Conservation (phyloP, 1,140 invertebrate genomes). For the Zaprionus camerounensis region DNA sequence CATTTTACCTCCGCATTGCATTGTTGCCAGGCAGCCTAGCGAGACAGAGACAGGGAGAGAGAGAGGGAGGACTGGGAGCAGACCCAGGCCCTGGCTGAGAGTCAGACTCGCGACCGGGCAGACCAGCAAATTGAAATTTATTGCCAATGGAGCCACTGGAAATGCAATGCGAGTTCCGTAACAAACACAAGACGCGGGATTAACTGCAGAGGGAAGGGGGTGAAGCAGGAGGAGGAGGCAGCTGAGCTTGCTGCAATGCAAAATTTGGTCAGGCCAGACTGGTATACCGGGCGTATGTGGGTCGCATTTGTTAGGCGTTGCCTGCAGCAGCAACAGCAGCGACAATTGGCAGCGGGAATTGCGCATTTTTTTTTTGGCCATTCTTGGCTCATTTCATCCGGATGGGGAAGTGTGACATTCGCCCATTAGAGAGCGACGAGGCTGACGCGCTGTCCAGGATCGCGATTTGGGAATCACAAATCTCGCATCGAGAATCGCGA, state of each 20-base stretch:
- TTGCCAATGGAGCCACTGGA: conserved; percentile 77
- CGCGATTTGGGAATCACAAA: conserved; percentile 42
- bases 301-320: conserved; percentile 70
- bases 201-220: background rate
- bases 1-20: conserved; percentile 80
- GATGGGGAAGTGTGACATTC: conserved; percentile 70
- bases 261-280: conserved; percentile 73
- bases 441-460: conserved; percentile 6
- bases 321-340: conserved; percentile 22
- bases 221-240: conserved; percentile 26
- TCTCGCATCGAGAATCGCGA: conserved; percentile 6
- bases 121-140: conserved; percentile 80
- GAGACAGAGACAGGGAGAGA: conserved; percentile 10
- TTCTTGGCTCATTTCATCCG: conserved; percentile 13
- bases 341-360: conserved; percentile 23
- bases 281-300: conserved; percentile 69
- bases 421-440: conserved; percentile 64
- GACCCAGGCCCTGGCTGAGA: conserved; percentile 31
- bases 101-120: conserved; percentile 30
- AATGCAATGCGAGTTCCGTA: conserved; percentile 59
- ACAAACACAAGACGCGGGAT: conserved; percentile 11
- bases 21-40: conserved; percentile 70
- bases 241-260: conserved; percentile 30
- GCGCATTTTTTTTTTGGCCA: conserved; percentile 35
- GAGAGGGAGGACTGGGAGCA: conserved; percentile 10